A percentile compares a stretch with the other conserved stretches of the same genome.
phyloP scores from a whole-genome alignment of 2,113 vertebrate species.

The Procapra przewalskii region DNA sequence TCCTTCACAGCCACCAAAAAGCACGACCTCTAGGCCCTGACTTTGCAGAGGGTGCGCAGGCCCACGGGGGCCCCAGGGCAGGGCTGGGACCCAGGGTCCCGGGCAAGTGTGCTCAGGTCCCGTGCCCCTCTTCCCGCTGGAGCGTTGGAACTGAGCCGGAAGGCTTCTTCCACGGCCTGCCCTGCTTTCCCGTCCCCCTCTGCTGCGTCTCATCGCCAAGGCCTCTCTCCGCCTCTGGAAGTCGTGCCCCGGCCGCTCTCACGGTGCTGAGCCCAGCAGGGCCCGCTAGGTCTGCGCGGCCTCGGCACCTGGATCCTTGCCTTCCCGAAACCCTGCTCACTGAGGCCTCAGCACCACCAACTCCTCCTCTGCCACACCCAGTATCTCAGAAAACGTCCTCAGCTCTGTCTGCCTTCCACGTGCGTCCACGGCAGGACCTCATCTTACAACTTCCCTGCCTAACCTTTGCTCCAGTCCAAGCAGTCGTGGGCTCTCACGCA shows the following conservation, averaged over 20 bases:
- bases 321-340: neutral
- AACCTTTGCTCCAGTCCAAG: neutral
- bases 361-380: neutral
- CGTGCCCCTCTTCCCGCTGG: accelerated
- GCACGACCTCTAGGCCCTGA: too few relatives aligned
- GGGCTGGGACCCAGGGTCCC: neutral
- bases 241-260: accelerated
- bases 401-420: neutral
- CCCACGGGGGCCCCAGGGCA: neutral
- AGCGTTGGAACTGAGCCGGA: accelerated
- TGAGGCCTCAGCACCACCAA: neutral
- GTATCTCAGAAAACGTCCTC: too few relatives aligned
- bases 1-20: neutral
- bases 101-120: neutral
- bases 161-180: accelerated
- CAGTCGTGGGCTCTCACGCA: accelerated
- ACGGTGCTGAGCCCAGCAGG: accelerated
- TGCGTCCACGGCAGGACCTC: accelerated
- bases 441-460: neutral
- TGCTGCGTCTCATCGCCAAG: accelerated
- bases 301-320: neutral
- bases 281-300: accelerated
- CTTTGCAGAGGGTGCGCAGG: neutral
- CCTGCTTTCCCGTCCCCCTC: accelerated
- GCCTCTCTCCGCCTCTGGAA: neutral